Evolutionary conservation across 2,797 vertebrate species (phyloP).

Genomic region (Natrix natrix): DNA sequence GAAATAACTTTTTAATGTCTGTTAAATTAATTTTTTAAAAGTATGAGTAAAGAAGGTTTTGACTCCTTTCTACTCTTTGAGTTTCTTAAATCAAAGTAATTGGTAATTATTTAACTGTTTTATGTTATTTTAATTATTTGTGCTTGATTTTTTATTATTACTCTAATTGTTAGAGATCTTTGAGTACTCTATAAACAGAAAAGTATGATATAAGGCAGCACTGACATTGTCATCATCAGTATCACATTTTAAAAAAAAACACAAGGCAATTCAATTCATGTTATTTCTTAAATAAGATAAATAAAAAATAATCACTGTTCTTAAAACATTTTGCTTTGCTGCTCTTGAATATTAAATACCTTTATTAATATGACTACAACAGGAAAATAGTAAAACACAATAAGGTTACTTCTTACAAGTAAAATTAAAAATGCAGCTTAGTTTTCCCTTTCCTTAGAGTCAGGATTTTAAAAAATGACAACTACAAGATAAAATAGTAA

Average conservation of each 20-base stretch:
- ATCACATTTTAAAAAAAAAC: background rate
- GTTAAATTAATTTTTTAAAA: background rate
- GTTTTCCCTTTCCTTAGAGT: constrained; percentile 60
- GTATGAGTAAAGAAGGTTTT: background rate
- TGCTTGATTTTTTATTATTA: background rate
- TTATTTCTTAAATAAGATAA: constrained; percentile 39
- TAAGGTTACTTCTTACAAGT: constrained; percentile 52
- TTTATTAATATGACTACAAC: constrained; percentile 40
- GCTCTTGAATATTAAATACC: background rate
- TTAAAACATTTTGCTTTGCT: background rate
- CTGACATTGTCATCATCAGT: background rate
- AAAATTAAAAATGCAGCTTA: constrained; percentile 74
- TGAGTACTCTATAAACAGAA: background rate
- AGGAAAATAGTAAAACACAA: constrained; percentile 45
- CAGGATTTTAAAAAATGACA: constrained; percentile 83
- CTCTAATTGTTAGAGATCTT: background rate
- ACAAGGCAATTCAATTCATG: constrained; percentile 29
- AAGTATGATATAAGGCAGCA: background rate
- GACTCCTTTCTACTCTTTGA: background rate
- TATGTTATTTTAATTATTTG: background rate
- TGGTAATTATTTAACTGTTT: background rate
- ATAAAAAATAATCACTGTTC: constrained; percentile 39
- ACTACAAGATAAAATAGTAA: constrained; percentile 97
- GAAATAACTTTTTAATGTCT: background rate
- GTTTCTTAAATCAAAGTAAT: background rate